phyloP scores from a whole-genome alignment of 2,797 vertebrate species.

The Pipistrellus pygmaeus region DNA sequence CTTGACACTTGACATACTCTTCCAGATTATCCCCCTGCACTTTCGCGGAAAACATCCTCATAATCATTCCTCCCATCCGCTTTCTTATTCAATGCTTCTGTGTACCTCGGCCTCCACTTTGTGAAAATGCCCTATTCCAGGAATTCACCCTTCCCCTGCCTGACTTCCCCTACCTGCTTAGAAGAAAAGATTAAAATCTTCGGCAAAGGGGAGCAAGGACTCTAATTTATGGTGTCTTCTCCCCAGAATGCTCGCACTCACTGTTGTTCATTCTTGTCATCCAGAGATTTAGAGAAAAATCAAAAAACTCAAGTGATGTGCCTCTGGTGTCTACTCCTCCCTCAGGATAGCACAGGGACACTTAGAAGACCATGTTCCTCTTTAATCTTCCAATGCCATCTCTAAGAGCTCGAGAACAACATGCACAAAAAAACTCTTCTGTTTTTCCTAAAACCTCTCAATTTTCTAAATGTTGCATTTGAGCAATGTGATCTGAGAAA shows the following conservation, averaged over 20 bases:
- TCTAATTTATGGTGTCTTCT: background rate
- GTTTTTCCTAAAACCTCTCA: constrained; percentile 11
- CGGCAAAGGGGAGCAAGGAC: background rate
- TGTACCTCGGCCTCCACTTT: background rate
- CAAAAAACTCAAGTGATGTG: background rate
- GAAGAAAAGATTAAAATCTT: background rate
- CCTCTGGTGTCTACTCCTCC: background rate
- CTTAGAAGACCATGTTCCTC: background rate
- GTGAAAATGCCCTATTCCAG: background rate
- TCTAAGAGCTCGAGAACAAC: background rate
- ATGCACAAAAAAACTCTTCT: background rate
- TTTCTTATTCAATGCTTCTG: background rate
- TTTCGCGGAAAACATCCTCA: background rate
- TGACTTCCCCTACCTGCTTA: constrained; percentile 75
- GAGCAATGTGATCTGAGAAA: constrained; percentile 34
- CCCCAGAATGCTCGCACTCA: background rate
- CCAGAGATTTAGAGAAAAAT: background rate
- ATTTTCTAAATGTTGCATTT: constrained; percentile 8
- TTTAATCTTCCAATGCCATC: background rate
- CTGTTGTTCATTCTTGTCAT: background rate
- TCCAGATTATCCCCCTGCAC: background rate
- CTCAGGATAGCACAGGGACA: background rate
- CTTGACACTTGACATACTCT: background rate
- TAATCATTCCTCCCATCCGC: background rate
- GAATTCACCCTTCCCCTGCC: constrained; percentile 62